Evolutionary conservation across 2,113 vertebrate species (phyloP).

Genomic region (Heterocephalus glaber): DNA sequence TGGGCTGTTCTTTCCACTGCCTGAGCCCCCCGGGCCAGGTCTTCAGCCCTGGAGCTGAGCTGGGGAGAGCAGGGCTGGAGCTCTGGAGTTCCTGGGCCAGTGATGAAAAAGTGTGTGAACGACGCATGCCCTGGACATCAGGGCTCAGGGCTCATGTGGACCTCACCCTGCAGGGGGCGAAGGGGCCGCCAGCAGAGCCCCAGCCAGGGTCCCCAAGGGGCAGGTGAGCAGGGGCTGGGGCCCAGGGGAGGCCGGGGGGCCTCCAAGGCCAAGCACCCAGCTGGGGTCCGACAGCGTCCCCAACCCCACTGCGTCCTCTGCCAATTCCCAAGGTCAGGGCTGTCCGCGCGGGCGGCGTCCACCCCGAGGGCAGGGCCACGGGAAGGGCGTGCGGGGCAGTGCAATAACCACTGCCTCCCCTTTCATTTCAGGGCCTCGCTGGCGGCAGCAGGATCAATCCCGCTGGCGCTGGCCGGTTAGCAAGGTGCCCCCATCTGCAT

Average conservation of each 20-base stretch:
- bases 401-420: neutral
- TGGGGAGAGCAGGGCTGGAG: neutral
- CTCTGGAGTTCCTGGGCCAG: neutral
- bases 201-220: too few relatives aligned
- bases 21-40: neutral
- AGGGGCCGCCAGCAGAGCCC: fast-evolving
- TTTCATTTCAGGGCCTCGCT: constrained; percentile 70
- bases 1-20: neutral
- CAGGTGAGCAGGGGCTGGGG: too few relatives aligned
- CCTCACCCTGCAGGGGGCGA: too few relatives aligned
- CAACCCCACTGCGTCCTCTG: fast-evolving
- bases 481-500: constrained; percentile 74
- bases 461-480: constrained; percentile 15
- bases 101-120: fast-evolving
- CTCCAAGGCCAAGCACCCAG: neutral
- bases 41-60: fast-evolving
- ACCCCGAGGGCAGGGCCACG: fast-evolving
- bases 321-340: constrained; percentile 62
- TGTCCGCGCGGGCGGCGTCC: neutral
- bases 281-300: too few relatives aligned
- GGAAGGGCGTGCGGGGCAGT: neutral
- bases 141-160: fast-evolving
- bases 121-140: fast-evolving
- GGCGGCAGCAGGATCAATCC: constrained; percentile 71
- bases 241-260: fast-evolving